Conservation (phyloP, 2,888 invertebrate genomes). For the Hypena proboscidalis region DNA sequence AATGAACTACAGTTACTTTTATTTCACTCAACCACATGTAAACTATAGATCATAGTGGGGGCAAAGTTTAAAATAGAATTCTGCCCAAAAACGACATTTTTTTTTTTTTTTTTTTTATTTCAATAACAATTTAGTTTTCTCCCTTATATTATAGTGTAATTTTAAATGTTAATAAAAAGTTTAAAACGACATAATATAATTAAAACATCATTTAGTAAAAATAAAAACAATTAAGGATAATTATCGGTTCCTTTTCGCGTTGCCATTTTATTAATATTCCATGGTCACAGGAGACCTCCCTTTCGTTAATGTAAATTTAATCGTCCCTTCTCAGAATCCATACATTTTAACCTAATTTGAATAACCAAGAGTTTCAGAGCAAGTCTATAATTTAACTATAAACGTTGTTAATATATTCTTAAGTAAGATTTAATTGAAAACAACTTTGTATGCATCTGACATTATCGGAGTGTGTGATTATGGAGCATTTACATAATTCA, state of each 20-base stretch:
- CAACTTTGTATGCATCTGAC: conserved; percentile 9
- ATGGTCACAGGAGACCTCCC: background rate
- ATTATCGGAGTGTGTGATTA: conserved; percentile 4
- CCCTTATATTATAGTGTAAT: too few relatives aligned
- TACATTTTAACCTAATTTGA: conserved; percentile 4
- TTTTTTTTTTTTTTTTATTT: too few relatives aligned
- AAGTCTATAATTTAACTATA: conserved; percentile 21
- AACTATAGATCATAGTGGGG: too few relatives aligned
- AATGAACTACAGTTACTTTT: too few relatives aligned
- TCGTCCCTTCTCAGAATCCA: conserved; percentile 23
- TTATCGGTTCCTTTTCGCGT: background rate
- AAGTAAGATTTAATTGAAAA: conserved; percentile 31
- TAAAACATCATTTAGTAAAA: too few relatives aligned
- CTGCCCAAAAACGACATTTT: too few relatives aligned
- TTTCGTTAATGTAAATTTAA: conserved; percentile 33
- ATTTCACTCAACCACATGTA: too few relatives aligned
- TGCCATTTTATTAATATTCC: background rate
- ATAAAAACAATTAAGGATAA: background rate
- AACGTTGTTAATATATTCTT: conserved; percentile 32
- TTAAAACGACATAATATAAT: too few relatives aligned
- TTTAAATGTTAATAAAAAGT: too few relatives aligned
- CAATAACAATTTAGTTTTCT: too few relatives aligned
- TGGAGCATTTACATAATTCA: conserved; percentile 11
- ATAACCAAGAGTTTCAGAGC: conserved; percentile 8
- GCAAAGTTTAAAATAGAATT: too few relatives aligned